Evolutionary conservation across 2,797 vertebrate species (phyloP).

Genomic region (Phoeniculus purpureus): DNA sequence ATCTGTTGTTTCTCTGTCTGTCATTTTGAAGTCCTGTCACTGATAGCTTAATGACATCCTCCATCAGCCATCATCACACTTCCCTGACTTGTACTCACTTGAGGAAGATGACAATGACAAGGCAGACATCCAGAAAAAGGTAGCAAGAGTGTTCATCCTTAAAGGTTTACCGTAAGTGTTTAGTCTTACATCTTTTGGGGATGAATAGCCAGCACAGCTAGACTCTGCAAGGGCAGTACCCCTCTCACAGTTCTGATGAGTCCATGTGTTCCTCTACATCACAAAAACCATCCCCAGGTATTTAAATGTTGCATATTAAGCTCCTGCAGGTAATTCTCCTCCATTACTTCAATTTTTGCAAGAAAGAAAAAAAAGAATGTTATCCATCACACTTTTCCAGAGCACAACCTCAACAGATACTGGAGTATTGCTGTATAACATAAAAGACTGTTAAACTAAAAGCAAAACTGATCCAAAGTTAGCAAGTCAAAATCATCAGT

Average conservation of each 20-base stretch:
- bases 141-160: not conserved
- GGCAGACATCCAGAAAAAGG: slow-evolving; percentile 12
- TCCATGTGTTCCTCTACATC: not conserved
- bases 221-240: not conserved
- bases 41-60: not conserved
- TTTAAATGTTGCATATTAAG: not conserved
- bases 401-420: not conserved
- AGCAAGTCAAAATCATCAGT: not conserved
- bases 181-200: not conserved
- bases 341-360: not conserved
- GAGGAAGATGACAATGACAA: not conserved
- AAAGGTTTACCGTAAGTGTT: not conserved
- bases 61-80: not conserved
- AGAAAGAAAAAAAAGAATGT: not conserved
- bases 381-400: not conserved
- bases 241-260: not conserved
- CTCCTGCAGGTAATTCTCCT: not conserved
- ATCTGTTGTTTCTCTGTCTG: not conserved
- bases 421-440: not conserved
- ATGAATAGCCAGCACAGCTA: not conserved
- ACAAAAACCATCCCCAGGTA: not conserved
- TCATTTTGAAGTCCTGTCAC: not conserved
- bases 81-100: not conserved
- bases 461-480: not conserved
- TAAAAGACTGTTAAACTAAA: not conserved